Evolutionary conservation across 2,888 invertebrate genomes (phyloP), one percentile per base, ranked within the genome.

Genomic region (Lacanobia oleracea): DNA sequence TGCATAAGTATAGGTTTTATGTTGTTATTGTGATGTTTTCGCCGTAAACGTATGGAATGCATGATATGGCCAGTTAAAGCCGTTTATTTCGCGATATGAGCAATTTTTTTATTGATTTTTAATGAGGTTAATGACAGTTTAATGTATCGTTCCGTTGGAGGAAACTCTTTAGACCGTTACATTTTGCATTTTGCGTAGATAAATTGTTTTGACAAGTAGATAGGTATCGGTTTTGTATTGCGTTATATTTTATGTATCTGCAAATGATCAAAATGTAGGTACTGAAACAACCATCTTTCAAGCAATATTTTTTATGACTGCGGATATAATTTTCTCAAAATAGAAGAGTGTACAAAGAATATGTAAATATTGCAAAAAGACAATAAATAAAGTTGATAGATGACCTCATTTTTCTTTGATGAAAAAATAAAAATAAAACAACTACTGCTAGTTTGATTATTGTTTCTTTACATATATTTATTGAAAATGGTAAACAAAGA

Each of bases 1-100:
- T 95, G 95, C 95, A 95, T 96, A 95, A 95, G 94, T 95, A 95
- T 95, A 93, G 94, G 91, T 94, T 96, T 95, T 94, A 95, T 94
- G 95, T 94, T 95, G 94, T 95, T 96, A 95, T 95, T 95, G 94
- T 95, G 92, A 95, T 95, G 93, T 95, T 95, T 93, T 93, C 93
- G 93, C 92, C 92, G 91, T 94, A 94, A 95, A 94, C 93, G 93
- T 94, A 95, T 94, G 94, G 94, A 93, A 92, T 93, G 91, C 90
- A 92, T 91, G 93, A 95, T 94, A 95, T 90, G 93, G 93, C 89
- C 93, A 93, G 91, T 94, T 93, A 90, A 89, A 78, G 83, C 75
- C 93, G 91, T 94, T 93, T 93, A 88, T 91, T 93, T 91, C 86
- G 91, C 91, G 90, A 93, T 92, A 89, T 87, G 87, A 88, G 84